phyloP scores from a whole-genome alignment of 2,113 vertebrate genomes.

The Microtus montanus region DNA sequence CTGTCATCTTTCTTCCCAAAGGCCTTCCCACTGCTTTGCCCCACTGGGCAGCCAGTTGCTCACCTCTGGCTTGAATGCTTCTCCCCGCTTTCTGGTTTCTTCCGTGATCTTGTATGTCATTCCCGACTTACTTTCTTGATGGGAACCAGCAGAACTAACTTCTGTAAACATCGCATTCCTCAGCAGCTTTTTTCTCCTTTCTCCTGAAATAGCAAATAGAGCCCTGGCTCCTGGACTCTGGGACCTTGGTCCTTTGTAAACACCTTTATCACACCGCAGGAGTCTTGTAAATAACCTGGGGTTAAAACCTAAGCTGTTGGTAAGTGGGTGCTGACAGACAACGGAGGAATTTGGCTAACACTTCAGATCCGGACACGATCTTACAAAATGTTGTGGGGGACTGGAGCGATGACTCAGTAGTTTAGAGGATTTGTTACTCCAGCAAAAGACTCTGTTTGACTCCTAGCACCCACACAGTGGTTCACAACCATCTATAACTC shows the following conservation, averaged over 20 bases:
- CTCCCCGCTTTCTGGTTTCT: background rate
- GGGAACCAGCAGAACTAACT: constrained; percentile 27
- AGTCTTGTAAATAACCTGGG: background rate
- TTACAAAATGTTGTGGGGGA: background rate
- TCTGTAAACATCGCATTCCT: constrained; percentile 7
- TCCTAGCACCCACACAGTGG: background rate
- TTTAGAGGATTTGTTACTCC: background rate
- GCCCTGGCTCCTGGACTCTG: background rate
- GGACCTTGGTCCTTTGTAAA: constrained; percentile 7
- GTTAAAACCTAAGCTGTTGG: background rate
- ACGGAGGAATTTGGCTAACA: background rate
- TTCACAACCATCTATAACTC: background rate
- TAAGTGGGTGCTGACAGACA: background rate
- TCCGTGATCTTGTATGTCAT: background rate
- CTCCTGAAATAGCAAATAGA: background rate
- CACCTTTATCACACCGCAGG: background rate
- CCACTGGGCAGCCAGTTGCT: background rate
- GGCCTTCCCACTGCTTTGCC: background rate
- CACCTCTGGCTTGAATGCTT: background rate
- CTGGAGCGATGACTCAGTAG: background rate
- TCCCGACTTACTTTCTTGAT: background rate
- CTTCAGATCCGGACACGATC: background rate
- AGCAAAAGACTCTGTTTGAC: background rate
- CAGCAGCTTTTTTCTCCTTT: background rate
- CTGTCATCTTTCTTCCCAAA: background rate